phyloP scores from a whole-genome alignment of 2,888 invertebrate genomes.

The Abscondita cerata region DNA sequence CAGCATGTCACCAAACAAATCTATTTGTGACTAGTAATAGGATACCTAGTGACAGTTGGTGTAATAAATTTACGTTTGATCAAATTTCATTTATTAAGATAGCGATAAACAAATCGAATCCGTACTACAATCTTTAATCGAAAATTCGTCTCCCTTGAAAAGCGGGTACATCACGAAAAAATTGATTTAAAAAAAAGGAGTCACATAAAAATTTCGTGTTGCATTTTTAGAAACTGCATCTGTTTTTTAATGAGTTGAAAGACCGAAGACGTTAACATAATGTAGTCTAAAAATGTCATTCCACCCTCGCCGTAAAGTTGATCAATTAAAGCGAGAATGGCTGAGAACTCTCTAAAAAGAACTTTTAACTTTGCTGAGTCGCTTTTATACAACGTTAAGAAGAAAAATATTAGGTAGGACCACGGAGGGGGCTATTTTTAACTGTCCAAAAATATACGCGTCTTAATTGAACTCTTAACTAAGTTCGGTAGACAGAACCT shows the following conservation, averaged over 20 bases:
- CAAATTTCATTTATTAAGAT: no score
- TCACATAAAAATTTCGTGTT: neutral
- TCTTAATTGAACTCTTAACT: slow-evolving; percentile 32
- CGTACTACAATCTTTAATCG: no score
- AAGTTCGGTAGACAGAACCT: slow-evolving; percentile 25
- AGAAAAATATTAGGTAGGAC: slow-evolving; percentile 39
- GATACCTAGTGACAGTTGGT: no score
- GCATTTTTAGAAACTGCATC: slow-evolving; percentile 38
- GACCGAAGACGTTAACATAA: slow-evolving; percentile 37
- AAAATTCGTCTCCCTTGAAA: no score
- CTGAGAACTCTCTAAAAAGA: slow-evolving; percentile 6
- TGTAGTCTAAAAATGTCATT: slow-evolving; percentile 38
- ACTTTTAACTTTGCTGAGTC: slow-evolving; percentile 13
- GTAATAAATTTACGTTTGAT: no score
- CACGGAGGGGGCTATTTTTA: slow-evolving; percentile 37
- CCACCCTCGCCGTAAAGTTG: slow-evolving; percentile 34
- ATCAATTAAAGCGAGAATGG: slow-evolving; percentile 26
- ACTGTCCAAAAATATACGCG: slow-evolving; percentile 34
- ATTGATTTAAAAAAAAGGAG: no score
- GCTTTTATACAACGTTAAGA: slow-evolving; percentile 28
- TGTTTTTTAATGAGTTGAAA: slow-evolving; percentile 36
- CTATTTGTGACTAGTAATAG: no score
- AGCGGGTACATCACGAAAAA: no score
- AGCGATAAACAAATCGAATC: no score
- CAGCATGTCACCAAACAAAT: no score